Percentiles rank a stretch among this genome's conserved stretches.
phyloP scores from a whole-genome alignment of 1,140 invertebrate genomes.

The Steinernema khuongi region DNA sequence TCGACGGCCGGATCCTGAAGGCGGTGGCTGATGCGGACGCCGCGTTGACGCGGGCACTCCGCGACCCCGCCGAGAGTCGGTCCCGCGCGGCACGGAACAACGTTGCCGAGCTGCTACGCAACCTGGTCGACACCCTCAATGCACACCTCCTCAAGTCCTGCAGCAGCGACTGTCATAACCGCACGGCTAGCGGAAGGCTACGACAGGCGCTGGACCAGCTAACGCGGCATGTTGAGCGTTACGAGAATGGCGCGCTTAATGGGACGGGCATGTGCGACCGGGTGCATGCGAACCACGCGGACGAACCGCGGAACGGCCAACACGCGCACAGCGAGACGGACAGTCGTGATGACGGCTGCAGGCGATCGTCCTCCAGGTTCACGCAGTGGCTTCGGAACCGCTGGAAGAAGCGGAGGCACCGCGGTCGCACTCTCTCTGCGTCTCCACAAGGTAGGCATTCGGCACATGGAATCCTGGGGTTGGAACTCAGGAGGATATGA shows the following conservation, averaged over 20 bases:
- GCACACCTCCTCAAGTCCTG: not conserved
- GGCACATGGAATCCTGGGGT: not conserved
- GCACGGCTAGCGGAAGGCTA: not conserved
- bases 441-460: not conserved
- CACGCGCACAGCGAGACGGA: not conserved
- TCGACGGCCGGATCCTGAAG: conserved; percentile 18
- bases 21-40: conserved; percentile 25
- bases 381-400: not conserved
- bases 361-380: conserved; percentile 7
- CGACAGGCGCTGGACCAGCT: not conserved
- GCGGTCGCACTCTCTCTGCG: not conserved
- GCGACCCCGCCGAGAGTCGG: not conserved
- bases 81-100: not conserved
- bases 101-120: not conserved
- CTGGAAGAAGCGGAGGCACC: conserved; percentile 19
- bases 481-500: no score
- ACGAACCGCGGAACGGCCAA: not conserved
- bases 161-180: not conserved
- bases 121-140: not conserved
- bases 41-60: conserved; percentile 16
- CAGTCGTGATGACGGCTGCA: conserved; percentile 17
- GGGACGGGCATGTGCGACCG: not conserved
- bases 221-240: not conserved
- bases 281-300: not conserved
- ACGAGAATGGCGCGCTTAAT: not conserved